A percentile compares a stretch with the other conserved stretches of the same genome.
Conservation (phyloP, 2,113 vertebrate genomes). For the Scortum barcoo region DNA sequence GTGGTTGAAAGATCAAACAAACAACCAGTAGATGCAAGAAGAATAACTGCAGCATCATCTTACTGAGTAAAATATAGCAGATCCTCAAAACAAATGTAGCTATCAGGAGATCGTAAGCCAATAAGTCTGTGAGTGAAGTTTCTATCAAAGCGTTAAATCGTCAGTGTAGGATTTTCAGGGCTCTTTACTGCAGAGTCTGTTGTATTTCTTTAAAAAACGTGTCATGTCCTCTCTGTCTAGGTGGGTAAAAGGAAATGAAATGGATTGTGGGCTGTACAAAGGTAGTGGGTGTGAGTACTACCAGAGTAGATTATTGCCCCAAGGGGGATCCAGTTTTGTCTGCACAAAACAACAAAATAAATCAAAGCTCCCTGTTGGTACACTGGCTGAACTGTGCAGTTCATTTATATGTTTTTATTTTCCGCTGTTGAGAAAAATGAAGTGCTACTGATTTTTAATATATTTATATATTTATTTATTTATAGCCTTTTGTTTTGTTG, state of each 20-base stretch:
- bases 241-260: constrained; percentile 75
- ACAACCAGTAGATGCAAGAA: constrained; percentile 26
- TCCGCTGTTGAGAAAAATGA: constrained; percentile 61
- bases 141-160: constrained; percentile 71
- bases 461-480: constrained; percentile 64
- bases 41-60: not conserved
- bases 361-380: constrained; percentile 72
- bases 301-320: constrained; percentile 77
- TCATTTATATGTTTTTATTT: constrained; percentile 75
- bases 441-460: constrained; percentile 53
- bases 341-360: constrained; percentile 79
- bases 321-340: constrained; percentile 74
- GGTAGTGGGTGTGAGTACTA: constrained; percentile 73
- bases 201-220: constrained; percentile 65
- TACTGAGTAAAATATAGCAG: constrained; percentile 41
- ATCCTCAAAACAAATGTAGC: constrained; percentile 61
- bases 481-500: constrained; percentile 31
- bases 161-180: constrained; percentile 56
- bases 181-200: constrained; percentile 52
- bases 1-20: constrained; percentile 38
- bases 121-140: constrained; percentile 60
- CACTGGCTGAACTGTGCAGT: constrained; percentile 65
- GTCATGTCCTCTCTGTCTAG: constrained; percentile 68
- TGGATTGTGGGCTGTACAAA: constrained; percentile 67
- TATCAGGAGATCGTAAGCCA: constrained; percentile 57